Evolutionary conservation across 2,888 invertebrate species (phyloP), one percentile per base, ranked within the genome.

Genomic region (Oscheius sp.): DNA sequence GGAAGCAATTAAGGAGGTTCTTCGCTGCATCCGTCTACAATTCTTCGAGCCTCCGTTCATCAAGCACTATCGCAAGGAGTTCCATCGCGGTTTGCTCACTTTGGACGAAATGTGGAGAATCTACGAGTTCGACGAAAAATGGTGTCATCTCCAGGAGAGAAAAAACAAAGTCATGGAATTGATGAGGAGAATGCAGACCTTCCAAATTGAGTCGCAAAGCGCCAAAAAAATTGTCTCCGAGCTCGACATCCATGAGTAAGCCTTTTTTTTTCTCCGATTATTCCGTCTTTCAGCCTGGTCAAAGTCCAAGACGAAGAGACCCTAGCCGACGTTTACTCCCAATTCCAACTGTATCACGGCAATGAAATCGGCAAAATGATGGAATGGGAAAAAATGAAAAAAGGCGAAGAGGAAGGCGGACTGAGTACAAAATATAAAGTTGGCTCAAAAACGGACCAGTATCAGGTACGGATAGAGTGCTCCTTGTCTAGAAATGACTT

Each of bases 31-130:
- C 42, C 73, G 81, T 60, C 74, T 59, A 65, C 76, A 77, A 53
- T 73, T 65, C 1, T 81, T 76, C 58, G 81, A 81, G 79, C 96
- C 98, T 57, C 98, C 99, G 0, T 99, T 99, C 90, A 99, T 99
- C 85, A 96, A 96, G 0, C 97, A 96, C 90, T 99, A 99, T 89
- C 93, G 98, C 37, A 99, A 99, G 90, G 99, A 99, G 90, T 96
- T 96, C 86, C 95, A 98, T 0, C 94, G 95, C 9, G 63, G 77
- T 3, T 35, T 77, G 87, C 91, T 99, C 33, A 94, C 93, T 83
- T 95, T 96, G 70, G 95, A 95, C 86, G 98, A 99, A 89, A 91
- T 99, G 47, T 99, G 99, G 99, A 95, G 94, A 89, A 94, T 99
- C n/a, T 98, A 96, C 91, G 94, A 94, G 88, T 95, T 92, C 90